Conservation (phyloP, 2,113 vertebrate genomes). For the Charadrius vociferus region DNA sequence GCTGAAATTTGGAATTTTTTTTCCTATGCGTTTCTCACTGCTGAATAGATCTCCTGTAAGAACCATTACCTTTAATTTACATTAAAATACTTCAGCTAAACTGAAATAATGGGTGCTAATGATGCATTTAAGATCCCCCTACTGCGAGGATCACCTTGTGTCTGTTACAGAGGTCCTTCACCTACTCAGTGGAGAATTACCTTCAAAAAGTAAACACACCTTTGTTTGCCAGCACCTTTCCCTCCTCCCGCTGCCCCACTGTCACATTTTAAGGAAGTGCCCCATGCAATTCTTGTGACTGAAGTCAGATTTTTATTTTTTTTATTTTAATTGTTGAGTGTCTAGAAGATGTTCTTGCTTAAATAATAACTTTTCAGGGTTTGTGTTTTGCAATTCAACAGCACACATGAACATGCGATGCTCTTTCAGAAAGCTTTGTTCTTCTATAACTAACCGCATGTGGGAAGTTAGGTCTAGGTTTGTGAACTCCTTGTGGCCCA, state of each 20-base stretch:
- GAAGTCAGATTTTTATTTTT: neutral
- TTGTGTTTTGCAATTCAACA: neutral
- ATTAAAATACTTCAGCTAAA: neutral
- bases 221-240: neutral
- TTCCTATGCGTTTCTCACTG: neutral
- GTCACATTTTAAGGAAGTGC: neutral
- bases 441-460: neutral
- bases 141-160: neutral
- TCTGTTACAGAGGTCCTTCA: neutral
- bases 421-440: neutral
- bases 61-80: neutral
- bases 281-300: neutral
- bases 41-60: neutral
- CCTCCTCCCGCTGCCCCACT: neutral
- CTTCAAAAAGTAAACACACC: neutral
- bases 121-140: neutral
- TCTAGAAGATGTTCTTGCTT: neutral
- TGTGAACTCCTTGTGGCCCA: neutral
- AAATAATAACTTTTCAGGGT: neutral
- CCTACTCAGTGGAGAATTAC: neutral
- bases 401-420: accelerated
- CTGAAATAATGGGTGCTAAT: neutral
- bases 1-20: neutral
- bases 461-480: neutral
- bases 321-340: neutral